Evolutionary conservation across 2,113 vertebrate genomes (phyloP).

Genomic region (Vicugna pacos): DNA sequence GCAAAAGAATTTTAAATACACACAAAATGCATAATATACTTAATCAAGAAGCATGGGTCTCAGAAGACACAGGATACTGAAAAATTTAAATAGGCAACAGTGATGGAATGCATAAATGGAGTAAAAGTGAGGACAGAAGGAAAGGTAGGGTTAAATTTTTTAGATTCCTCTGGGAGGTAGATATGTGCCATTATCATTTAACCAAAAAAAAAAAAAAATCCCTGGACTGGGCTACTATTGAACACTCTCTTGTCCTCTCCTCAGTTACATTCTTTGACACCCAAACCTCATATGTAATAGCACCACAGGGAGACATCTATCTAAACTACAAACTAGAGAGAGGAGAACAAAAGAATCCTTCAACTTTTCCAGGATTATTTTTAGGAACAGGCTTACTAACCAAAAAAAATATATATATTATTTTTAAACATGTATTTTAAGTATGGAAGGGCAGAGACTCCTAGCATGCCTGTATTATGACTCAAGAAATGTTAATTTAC

Average conservation of each 20-base stretch:
- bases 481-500: conserved; percentile 58
- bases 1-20: conserved; percentile 33
- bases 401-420: not conserved
- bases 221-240: not conserved
- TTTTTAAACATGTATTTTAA: conserved; percentile 44
- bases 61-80: not conserved
- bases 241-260: not conserved
- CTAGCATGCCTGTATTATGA: not conserved
- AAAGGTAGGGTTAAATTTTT: not conserved
- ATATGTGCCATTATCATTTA: not conserved
- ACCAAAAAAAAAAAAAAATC: not conserved
- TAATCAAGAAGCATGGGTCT: not conserved
- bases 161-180: not conserved
- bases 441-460: conserved; percentile 15
- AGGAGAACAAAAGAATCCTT: not conserved
- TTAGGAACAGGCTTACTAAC: not conserved
- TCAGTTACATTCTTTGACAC: not conserved
- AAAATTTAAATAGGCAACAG: not conserved
- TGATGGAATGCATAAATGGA: not conserved
- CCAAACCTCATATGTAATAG: not conserved
- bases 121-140: not conserved
- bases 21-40: not conserved
- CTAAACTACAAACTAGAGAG: not conserved
- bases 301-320: not conserved
- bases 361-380: conserved; percentile 37